Evolutionary conservation across 2,888 invertebrate species (phyloP).

Genomic region (Andrena haemorrhoa): DNA sequence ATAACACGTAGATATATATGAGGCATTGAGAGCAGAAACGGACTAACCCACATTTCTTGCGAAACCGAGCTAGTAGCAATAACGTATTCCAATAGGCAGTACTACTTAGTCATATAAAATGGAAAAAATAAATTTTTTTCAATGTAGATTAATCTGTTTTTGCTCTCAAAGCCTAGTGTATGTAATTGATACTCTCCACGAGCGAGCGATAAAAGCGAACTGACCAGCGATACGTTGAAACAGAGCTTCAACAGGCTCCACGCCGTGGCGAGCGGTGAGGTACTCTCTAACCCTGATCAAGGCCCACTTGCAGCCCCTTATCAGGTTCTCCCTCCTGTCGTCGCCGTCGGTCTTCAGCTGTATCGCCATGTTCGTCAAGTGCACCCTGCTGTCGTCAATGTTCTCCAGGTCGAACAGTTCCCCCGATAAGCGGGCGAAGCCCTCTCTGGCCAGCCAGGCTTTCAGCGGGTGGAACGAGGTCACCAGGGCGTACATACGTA

Average conservation of each 20-base stretch:
- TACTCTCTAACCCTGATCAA: conserved; percentile 86
- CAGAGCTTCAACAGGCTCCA: conserved; percentile 84
- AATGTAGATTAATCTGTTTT: no score
- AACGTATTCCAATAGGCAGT: no score
- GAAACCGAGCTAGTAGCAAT: no score
- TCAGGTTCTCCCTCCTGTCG: conserved; percentile 38
- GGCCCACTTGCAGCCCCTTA: conserved; percentile 87
- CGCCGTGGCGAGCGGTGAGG: conserved; percentile 86
- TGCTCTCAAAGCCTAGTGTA: no score
- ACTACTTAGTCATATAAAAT: no score
- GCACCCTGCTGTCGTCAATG: conserved; percentile 87
- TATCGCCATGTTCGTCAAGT: conserved; percentile 87
- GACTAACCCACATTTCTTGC: no score
- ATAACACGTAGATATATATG: no score
- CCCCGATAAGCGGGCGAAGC: conserved; percentile 88
- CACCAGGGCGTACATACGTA: conserved; percentile 88
- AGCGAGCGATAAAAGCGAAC: neutral
- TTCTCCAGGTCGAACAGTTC: conserved; percentile 86
- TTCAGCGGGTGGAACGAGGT: conserved; percentile 85
- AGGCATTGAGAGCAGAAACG: no score
- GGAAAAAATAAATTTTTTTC: no score
- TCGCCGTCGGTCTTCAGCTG: conserved; percentile 80
- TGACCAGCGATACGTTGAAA: conserved; percentile 85
- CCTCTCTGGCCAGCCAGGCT: conserved; percentile 87
- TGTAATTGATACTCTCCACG: no score